Conservation (phyloP, 2,888 invertebrate genomes). For the Agriopis aurantiaria region DNA sequence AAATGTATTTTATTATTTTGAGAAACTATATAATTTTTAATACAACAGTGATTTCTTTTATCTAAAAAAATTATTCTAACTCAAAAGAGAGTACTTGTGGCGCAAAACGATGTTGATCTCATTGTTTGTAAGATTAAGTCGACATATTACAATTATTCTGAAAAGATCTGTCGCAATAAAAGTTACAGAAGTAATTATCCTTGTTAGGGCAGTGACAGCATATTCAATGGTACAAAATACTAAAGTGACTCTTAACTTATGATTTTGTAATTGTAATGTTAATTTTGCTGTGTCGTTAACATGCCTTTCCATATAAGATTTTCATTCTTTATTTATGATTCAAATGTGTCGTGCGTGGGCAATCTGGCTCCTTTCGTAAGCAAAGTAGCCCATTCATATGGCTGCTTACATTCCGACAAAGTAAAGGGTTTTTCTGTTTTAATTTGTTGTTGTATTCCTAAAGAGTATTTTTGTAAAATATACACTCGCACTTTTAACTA, state of each 20-base stretch:
- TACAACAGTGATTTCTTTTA: too few species aligned
- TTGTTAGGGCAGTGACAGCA: not conserved
- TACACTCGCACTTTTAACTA: too few species aligned
- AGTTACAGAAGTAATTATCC: not conserved
- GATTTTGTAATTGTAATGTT: constrained; percentile 48
- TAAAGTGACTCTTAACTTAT: constrained; percentile 20
- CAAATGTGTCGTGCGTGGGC: constrained; percentile 44
- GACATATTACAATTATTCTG: constrained; percentile 2
- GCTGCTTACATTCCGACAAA: constrained; percentile 26
- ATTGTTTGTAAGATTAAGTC: constrained; percentile 30
- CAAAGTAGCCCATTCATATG: constrained; percentile 33
- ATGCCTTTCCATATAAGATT: constrained; percentile 40
- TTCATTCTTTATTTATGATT: constrained; percentile 46
- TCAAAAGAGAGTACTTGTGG: too few species aligned
- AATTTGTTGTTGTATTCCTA: not conserved
- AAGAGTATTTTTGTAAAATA: not conserved
- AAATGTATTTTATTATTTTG: too few species aligned
- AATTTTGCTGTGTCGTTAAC: constrained; percentile 41
- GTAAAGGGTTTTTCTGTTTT: constrained; percentile 8
- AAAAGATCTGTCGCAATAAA: constrained; percentile 1
- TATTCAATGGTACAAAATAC: constrained; percentile 16
- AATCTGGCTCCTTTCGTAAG: constrained; percentile 43
- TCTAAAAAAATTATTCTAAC: too few species aligned
- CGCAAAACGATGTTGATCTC: constrained; percentile 32
- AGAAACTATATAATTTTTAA: too few species aligned